Evolutionary conservation across 2,888 invertebrate species (phyloP), one percentile per base, ranked within the genome.

Genomic region (Tenthredo notha): DNA sequence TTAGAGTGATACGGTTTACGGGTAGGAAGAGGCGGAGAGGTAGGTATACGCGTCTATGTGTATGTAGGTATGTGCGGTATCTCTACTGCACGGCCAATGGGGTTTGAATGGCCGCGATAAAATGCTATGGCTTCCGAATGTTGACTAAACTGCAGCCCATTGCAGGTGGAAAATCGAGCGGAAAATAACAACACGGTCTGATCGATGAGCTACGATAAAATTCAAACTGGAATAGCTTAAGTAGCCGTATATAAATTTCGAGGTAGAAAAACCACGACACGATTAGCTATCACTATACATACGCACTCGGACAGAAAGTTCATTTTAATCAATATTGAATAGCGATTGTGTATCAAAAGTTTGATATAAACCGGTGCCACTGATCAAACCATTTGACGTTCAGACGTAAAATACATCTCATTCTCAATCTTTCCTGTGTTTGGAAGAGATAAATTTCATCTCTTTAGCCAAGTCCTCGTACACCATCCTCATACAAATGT

Each of bases 91-190:
- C 91, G 93, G 92, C 91, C 93, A 92, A 93, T 93, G 93, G 92
- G 92, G 92, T 92, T 93, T 93, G 92, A 93, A 93, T 93, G 91
- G 91, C 92, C 89, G 91, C 92, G 93, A 93, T 93, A 93, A 93
- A 93, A 93, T 92, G 91, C 86, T 92, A 93, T 91, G 92, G 92
- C 92, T 93, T 93, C 93, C 93, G 92, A 93, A 93, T 93, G 93
- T 93, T 93, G 93, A 93, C 93, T 93, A 92, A 93, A 93, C 92
- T 92, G 88, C 91, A 54, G 90, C 89, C 91, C 92, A 92, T 92
- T 92, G 92, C 92, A 92, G 92, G 91, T 92, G 92, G 92, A 93
- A 92, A 93, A 91, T 91, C 92, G 92, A 92, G 92, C 92, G 92
- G 92, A 93, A 93, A 93, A 92, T 93, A 93, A 91, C 91, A 91